Percentiles rank a stretch among this genome's conserved stretches.
Evolutionary conservation across 2,888 invertebrate species (phyloP).

Genomic region (Ethmia dodecea): DNA sequence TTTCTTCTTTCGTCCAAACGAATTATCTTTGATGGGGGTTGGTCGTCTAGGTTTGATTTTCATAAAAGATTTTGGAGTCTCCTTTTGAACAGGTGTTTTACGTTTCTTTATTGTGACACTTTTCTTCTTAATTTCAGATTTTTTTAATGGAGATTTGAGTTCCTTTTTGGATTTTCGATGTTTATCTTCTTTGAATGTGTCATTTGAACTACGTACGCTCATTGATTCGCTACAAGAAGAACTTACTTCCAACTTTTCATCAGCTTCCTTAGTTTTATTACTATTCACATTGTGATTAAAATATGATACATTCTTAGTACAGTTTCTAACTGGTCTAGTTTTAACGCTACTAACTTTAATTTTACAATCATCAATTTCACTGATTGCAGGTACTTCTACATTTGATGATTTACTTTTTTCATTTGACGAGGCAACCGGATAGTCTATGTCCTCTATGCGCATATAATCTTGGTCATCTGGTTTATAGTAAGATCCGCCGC

Average conservation of each 20-base stretch:
- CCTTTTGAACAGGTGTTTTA: constrained; percentile 48
- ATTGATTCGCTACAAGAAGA: constrained; percentile 36
- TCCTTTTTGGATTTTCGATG: constrained; percentile 23
- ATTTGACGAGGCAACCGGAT: constrained; percentile 34
- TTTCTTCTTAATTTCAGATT: constrained; percentile 19
- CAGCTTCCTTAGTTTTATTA: constrained; percentile 29
- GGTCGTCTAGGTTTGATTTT: constrained; percentile 56
- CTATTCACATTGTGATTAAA: constrained; percentile 28
- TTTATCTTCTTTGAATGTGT: constrained; percentile 26
- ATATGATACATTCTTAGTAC: constrained; percentile 68
- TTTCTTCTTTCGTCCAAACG: constrained; percentile 32
- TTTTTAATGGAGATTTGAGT: constrained; percentile 24
- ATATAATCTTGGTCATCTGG: constrained; percentile 79
- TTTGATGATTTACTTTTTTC: constrained; percentile 28
- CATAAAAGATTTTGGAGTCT: constrained; percentile 47
- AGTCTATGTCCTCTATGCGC: constrained; percentile 42
- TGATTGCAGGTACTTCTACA: constrained; percentile 12
- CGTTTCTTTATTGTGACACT: constrained; percentile 27
- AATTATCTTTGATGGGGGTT: constrained; percentile 45
- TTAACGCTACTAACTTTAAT: constrained; percentile 19
- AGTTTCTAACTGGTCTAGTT: constrained; percentile 55
- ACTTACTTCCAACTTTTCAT: constrained; percentile 30
- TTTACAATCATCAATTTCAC: constrained; percentile 18
- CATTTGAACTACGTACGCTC: constrained; percentile 30
- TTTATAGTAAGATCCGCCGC: constrained; percentile 79